A percentile compares a stretch with the other conserved stretches of the same genome.
Conservation (phyloP, 2,797 vertebrate species). For the Cryptoprocta ferox region DNA sequence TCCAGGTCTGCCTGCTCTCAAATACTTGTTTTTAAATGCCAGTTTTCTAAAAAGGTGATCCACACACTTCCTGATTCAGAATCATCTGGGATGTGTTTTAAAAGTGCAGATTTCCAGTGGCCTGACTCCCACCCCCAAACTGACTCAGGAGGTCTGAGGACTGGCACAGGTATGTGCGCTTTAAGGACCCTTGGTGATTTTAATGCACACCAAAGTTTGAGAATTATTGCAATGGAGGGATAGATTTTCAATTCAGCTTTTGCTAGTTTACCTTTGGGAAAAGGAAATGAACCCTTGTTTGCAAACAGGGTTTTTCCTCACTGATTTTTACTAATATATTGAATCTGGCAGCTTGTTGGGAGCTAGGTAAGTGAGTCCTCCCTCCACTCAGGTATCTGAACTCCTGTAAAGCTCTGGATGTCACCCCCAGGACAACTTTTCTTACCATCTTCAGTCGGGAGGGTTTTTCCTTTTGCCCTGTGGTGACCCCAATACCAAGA, state of each 20-base stretch:
- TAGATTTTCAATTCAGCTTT: constrained; percentile 6
- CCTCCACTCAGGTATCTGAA: background rate
- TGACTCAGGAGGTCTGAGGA: background rate
- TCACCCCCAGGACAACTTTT: background rate
- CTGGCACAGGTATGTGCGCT: too few relatives aligned
- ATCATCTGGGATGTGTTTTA: background rate
- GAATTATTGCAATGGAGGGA: background rate
- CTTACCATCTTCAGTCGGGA: background rate
- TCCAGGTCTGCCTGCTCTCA: background rate
- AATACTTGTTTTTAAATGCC: background rate
- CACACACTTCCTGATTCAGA: background rate
- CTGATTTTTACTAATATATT: constrained; percentile 25
- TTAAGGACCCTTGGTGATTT: background rate
- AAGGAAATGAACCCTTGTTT: constrained; percentile 37
- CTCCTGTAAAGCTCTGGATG: background rate
- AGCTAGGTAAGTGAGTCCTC: background rate
- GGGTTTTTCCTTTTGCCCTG: background rate
- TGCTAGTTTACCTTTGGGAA: constrained; percentile 41
- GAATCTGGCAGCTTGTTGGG: constrained; percentile 37
- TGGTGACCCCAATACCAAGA: background rate
- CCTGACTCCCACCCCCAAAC: background rate
- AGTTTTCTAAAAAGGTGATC: background rate
- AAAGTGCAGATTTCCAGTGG: background rate
- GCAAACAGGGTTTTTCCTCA: constrained; percentile 44
- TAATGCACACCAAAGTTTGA: background rate